Percentiles rank a stretch among this genome's conserved stretches.
Evolutionary conservation across 2,113 vertebrate genomes (phyloP).

Genomic region (Dermatemys mawii): DNA sequence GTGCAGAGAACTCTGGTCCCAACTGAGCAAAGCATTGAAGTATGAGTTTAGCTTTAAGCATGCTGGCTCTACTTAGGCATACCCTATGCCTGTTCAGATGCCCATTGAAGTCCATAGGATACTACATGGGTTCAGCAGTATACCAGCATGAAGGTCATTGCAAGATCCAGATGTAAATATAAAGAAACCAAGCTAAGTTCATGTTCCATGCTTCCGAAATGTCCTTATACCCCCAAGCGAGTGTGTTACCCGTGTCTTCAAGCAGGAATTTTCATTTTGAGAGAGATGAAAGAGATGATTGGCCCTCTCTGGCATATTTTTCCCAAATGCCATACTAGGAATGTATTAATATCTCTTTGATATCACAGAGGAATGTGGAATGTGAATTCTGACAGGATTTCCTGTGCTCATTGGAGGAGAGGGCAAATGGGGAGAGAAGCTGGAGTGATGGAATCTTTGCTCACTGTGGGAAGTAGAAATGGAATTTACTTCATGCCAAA

Average conservation of each 20-base stretch:
- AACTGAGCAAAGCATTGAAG: not conserved
- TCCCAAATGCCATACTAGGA: slow-evolving; percentile 59
- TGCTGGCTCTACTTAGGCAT: not conserved
- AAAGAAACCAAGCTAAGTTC: not conserved
- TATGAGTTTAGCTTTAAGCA: not conserved
- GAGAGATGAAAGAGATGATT: slow-evolving; percentile 22
- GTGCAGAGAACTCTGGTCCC: not conserved
- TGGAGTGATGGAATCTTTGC: slow-evolving; percentile 36
- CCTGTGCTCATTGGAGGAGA: slow-evolving; percentile 37
- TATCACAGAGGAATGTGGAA: slow-evolving; percentile 70
- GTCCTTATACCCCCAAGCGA: not conserved
- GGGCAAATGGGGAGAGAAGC: slow-evolving; percentile 43
- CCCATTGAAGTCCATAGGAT: accelerated
- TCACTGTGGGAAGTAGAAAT: slow-evolving; percentile 49
- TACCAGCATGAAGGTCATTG: not conserved
- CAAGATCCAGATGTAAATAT: slow-evolving; percentile 17
- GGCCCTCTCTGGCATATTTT: slow-evolving; percentile 14
- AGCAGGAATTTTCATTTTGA: not conserved
- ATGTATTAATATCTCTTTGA: slow-evolving; percentile 75
- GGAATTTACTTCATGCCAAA: slow-evolving; percentile 50
- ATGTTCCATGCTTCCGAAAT: not conserved
- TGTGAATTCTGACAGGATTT: slow-evolving; percentile 40
- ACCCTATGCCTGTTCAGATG: accelerated
- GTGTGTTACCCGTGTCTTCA: not conserved
- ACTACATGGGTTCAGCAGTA: not conserved